Evolutionary conservation across 2,888 invertebrate species (phyloP), one percentile per base, ranked within the genome.

Genomic region (Cybosia mesomella): DNA sequence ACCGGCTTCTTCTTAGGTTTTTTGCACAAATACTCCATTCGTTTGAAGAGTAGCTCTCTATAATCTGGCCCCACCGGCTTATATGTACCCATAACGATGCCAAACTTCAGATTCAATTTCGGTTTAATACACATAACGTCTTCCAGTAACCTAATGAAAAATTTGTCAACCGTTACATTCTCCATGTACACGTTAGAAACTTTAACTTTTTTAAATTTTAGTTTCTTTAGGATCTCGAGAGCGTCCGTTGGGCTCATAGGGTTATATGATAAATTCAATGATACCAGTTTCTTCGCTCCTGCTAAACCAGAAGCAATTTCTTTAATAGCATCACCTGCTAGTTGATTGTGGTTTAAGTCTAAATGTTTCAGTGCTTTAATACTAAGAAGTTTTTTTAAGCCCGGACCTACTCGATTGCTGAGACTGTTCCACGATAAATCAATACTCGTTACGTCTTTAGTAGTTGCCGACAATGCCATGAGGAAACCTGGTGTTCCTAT

Each of bases 371-470:
- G 67, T 43, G 86, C 83, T 69, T 70, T 82, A 43, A 89, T 68
- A 10, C 82, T 64, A 49, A 90, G 68, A 4, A 89, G 68, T 11
- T 69, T 71, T 75, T 75, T 86, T 28, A 93, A 72, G 13, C 81
- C 90, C 9, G 18, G 18, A 10, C n/a, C 32, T 32, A 32, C 32
- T 58, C 58, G 32, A 58, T 32, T 1, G 7, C 32, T 2, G 9
- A 93, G 72, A 0, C 86, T 71, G 70, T 89, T 91, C 92, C 92
- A 92, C 4, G 93, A 84, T 24, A 93, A 77, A 81, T 92, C 77
- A 53, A 93, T 66, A 53, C 86, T 85, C 78, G 85, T 71, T 22
- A 93, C 80, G 18, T 66, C 43, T 59, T 66, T 59, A 36, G 76
- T 76, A 63, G 81, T 91, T 72, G 89, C 87, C 43, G 85, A 71